Base-by-base conservation (phyloP, 2,888 invertebrate species). In the Drosophila eohydei region DNA sequence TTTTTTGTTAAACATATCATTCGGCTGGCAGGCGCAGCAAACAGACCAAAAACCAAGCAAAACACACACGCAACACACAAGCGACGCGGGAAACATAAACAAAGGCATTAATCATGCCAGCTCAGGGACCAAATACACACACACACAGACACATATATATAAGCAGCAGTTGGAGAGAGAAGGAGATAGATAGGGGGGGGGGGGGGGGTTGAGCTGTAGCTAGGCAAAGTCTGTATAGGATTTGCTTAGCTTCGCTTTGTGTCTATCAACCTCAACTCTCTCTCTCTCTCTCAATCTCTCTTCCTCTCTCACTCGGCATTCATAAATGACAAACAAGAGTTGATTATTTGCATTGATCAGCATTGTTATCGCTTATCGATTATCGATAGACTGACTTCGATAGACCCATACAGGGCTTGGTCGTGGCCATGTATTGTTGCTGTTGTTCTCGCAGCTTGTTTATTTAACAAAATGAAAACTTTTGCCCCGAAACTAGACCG, bases 21-120 rank as follows among this genome's bases (percentile, higher is more conserved):
- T 81, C 76, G 63, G 57, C 21, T 63, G 67, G 74, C 71, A 66
- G 81, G 60, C 69, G 48, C 59, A 26, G 38, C 80, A 72, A 61
- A 43, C 32, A 65, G 57, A 44, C 58, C 52, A 61, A 41, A 40
- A 54, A 57, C 28, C 32, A 21, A 71, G 60, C 54, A 65, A 43
- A 63, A 61, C 36, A 9, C 36, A 46, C 54, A 14, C 46, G 59
- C 46, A 59, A 14, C 46, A 14, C 0, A 14, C 12, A 71, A 66
- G 63, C 75, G 78, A 83, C 72, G 61, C 74, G 74, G 74, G 69
- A 84, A 88, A 83, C 82, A 89, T 82, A 86, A 86, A 86, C 85
- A 86, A 88, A 88, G 80, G 80, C 85, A 86, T 86, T 86, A 86
- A 86, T 86, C 85, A 86, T 86, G 88, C 74, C 82, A 82, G 67